A percentile compares a stretch with the other conserved stretches of the same genome.
Conservation (phyloP, 2,888 invertebrate genomes). For the Drosophila koepferae region DNA sequence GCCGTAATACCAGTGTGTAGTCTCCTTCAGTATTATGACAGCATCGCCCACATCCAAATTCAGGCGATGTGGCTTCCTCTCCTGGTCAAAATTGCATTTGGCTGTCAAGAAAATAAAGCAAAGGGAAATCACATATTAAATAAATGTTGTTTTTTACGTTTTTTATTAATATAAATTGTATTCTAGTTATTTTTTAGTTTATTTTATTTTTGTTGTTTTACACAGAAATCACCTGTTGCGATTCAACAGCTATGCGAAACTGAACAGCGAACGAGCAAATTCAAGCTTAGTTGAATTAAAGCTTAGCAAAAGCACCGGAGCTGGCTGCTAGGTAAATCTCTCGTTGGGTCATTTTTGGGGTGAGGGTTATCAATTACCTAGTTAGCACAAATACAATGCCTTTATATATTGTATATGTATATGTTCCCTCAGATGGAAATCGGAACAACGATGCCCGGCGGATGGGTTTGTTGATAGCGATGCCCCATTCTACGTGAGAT, state of each 20-base stretch:
- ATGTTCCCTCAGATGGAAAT: slow-evolving; percentile 11
- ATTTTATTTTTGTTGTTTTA: background rate
- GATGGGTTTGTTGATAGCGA: slow-evolving; percentile 34
- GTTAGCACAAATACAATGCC: slow-evolving; percentile 15
- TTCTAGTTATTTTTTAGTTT: background rate
- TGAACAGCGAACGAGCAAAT: slow-evolving; percentile 28
- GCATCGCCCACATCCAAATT: slow-evolving; percentile 85
- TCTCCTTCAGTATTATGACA: slow-evolving; percentile 84
- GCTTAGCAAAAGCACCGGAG: slow-evolving; percentile 19
- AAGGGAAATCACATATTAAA: slow-evolving; percentile 14
- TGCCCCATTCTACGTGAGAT: slow-evolving; percentile 64
- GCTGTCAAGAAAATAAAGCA: slow-evolving; percentile 68
- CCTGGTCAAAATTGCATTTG: slow-evolving; percentile 85
- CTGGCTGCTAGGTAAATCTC: slow-evolving; percentile 9
- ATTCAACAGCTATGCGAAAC: slow-evolving; percentile 36
- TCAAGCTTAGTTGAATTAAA: slow-evolving; percentile 31
- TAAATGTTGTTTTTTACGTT: background rate
- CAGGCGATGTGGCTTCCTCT: slow-evolving; percentile 84
- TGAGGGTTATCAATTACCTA: slow-evolving; percentile 77
- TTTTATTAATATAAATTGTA: background rate
- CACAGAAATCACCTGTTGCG: slow-evolving; percentile 40
- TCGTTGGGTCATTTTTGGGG: slow-evolving; percentile 39
- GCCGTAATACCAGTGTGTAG: slow-evolving; percentile 85
- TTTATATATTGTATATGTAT: background rate
- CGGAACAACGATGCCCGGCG: slow-evolving; percentile 34